Percentiles rank a stretch among this genome's conserved stretches.
These are phyloP conservation scores for Metopia argyrocephala DNA, from an alignment of 2,888 invertebrate genomes.

Conservation along the genomic window DNA sequence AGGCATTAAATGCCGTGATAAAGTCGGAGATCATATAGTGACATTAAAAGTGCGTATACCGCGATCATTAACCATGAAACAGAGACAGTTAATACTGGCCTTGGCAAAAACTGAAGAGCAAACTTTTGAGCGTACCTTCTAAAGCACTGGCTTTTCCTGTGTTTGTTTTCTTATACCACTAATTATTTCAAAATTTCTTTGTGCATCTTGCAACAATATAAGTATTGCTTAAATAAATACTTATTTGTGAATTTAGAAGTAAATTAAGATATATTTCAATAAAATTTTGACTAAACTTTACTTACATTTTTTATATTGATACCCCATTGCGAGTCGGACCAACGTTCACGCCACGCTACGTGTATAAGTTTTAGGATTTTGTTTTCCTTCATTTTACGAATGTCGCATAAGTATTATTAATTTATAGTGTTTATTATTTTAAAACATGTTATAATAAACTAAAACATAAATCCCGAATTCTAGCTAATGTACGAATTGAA, in stretches of 20 bases:
- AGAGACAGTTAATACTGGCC: constrained; percentile 73
- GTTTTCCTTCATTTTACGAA: constrained; percentile 76
- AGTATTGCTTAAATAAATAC: constrained; percentile 11
- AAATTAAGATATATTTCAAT: constrained; percentile 55
- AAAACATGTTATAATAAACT: constrained; percentile 25
- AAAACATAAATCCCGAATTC: not conserved
- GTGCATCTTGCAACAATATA: not conserved
- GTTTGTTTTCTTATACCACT: no score
- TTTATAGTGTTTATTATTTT: not conserved
- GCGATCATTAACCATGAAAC: constrained; percentile 72
- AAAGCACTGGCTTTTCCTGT: not conserved
- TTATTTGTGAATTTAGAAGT: constrained; percentile 1
- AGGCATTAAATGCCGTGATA: constrained; percentile 70
- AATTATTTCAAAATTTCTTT: constrained; percentile 23
- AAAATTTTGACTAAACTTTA: constrained; percentile 16
- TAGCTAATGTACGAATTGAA: not conserved
- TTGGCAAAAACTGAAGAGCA: constrained; percentile 73
- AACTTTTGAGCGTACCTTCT: constrained; percentile 67
- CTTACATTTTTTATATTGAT: constrained; percentile 94
- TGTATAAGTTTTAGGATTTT: constrained; percentile 82
- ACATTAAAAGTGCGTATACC: constrained; percentile 75
- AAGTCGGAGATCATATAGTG: constrained; percentile 73
- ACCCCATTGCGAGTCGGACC: constrained; percentile 97
- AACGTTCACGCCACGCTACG: constrained; percentile 94
- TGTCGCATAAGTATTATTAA: no score